Evolutionary conservation across 2,113 vertebrate species (phyloP).

Genomic region (Acinonyx jubatus): DNA sequence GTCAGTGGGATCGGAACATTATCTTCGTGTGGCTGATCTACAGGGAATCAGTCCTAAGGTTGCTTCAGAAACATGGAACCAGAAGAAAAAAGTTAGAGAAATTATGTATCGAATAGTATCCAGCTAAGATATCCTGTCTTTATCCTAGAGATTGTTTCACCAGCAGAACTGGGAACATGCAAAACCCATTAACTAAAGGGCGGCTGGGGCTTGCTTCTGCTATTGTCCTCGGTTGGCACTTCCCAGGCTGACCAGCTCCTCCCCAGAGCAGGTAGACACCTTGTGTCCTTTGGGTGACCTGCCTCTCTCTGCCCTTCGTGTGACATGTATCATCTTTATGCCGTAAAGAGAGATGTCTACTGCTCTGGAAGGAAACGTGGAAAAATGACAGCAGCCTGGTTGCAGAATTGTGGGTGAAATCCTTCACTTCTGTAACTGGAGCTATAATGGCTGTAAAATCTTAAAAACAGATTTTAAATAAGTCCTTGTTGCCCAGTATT

Average conservation of each 20-base stretch:
- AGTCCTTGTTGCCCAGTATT: slow-evolving; percentile 40
- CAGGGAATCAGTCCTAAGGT: not conserved
- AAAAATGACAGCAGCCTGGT: not conserved
- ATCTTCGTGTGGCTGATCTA: not conserved
- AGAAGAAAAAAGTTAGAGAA: not conserved
- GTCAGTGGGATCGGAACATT: not conserved
- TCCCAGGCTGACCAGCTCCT: not conserved
- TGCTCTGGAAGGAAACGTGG: not conserved
- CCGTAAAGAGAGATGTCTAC: not conserved
- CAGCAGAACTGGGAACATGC: not conserved
- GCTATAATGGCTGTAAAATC: slow-evolving; percentile 32
- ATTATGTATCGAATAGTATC: not conserved
- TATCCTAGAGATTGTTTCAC: not conserved
- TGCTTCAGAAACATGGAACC: not conserved
- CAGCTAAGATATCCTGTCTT: slow-evolving; percentile 8
- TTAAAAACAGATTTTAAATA: slow-evolving; percentile 64
- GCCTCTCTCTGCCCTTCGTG: not conserved
- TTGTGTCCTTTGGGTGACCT: not conserved
- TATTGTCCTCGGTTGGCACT: not conserved
- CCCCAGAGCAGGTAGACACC: not conserved
- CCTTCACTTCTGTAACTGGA: slow-evolving; percentile 36
- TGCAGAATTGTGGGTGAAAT: slow-evolving; percentile 51
- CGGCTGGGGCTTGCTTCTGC: not conserved
- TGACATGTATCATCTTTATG: not conserved
- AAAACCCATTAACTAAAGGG: not conserved